These are phyloP conservation scores for Terrapene triunguis DNA, from an alignment of 2,113 vertebrate species.

Conservation along the genomic window DNA sequence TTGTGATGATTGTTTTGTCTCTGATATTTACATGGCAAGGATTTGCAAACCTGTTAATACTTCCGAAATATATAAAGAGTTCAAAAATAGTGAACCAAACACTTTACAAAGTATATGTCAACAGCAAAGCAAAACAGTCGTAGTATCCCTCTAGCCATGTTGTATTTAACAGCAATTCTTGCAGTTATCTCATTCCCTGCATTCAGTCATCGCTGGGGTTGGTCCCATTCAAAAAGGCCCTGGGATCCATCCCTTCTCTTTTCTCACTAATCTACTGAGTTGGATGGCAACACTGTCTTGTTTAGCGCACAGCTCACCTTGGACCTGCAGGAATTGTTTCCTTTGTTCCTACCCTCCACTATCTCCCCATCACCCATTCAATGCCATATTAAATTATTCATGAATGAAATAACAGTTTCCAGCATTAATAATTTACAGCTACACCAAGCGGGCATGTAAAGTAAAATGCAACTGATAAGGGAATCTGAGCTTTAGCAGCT, in stretches of 20 bases:
- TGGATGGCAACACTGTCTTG: neutral
- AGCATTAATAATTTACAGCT: slow-evolving; percentile 87
- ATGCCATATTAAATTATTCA: slow-evolving; percentile 86
- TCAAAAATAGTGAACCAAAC: neutral
- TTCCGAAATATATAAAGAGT: neutral
- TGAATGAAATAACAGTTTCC: slow-evolving; percentile 85
- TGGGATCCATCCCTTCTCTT: neutral
- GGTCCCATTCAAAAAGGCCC: neutral
- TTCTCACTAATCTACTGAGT: neutral
- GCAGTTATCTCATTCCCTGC: neutral
- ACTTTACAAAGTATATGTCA: neutral
- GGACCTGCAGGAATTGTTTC: neutral
- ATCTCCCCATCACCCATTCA: slow-evolving; percentile 71
- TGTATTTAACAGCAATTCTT: neutral
- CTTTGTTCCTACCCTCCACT: slow-evolving; percentile 28
- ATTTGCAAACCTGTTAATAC: neutral
- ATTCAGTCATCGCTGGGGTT: neutral
- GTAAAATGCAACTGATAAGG: slow-evolving; percentile 80
- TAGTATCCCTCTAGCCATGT: neutral
- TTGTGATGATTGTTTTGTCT: neutral
- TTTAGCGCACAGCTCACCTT: neutral
- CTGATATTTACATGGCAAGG: neutral
- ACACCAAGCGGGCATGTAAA: slow-evolving; percentile 76
- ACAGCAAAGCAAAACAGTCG: neutral
- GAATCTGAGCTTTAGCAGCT: slow-evolving; percentile 75